A percentile compares a stretch with the other conserved stretches of the same genome.
Conservation (phyloP, 2,888 invertebrate genomes). For the Herminia tarsipennalis region DNA sequence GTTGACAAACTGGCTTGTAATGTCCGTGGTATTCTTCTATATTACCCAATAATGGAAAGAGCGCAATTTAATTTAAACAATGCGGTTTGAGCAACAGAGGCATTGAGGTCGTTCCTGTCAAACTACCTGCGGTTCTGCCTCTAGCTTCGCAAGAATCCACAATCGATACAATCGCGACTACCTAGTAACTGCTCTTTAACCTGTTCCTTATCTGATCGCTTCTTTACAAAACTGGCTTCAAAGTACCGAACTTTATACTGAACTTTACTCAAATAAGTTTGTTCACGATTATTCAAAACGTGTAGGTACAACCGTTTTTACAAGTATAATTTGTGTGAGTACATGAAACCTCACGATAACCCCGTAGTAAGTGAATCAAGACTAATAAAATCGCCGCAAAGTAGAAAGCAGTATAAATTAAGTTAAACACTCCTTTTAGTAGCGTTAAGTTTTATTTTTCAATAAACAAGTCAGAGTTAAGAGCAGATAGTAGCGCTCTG, state of each 20-base stretch:
- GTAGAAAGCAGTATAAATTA: conserved; percentile 35
- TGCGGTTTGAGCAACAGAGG: conserved; percentile 17
- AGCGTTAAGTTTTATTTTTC: conserved; percentile 46
- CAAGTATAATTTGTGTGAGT: not conserved
- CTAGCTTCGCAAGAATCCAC: conserved; percentile 13
- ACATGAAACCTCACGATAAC: not conserved
- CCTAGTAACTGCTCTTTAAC: conserved; percentile 41
- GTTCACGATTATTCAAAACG: conserved; percentile 9
- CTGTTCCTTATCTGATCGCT: conserved; percentile 48
- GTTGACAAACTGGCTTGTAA: too few species aligned
- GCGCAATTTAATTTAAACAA: not conserved
- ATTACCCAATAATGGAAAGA: not conserved
- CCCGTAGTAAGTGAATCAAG: not conserved
- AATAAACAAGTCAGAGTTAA: conserved; percentile 50
- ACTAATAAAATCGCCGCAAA: conserved; percentile 27
- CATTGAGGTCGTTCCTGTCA: conserved; percentile 11
- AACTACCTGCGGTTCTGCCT: conserved; percentile 27
- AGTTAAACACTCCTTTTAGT: conserved; percentile 35
- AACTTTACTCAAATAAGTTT: conserved; percentile 10
- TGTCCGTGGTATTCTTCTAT: not conserved
- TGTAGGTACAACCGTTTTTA: not conserved
- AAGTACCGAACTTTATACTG: conserved; percentile 13
- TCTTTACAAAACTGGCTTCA: conserved; percentile 27
- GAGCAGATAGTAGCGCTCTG: conserved; percentile 47
- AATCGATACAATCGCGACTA: conserved; percentile 46